Conservation (phyloP, 2,113 vertebrate species). For the Cinclus mexicanus region DNA sequence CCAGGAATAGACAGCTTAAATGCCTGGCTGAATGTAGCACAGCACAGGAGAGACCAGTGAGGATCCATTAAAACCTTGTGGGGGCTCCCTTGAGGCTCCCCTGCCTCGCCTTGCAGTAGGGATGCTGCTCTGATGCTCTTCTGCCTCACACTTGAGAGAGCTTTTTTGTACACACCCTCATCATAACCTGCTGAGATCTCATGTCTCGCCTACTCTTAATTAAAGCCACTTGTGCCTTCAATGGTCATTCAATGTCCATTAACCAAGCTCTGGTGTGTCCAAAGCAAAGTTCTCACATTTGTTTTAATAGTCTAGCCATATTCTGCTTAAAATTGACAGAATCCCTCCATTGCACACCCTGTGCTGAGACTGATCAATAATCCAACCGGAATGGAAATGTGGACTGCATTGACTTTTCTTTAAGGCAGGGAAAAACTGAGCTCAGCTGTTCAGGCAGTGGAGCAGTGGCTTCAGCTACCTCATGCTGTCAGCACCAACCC, state of each 20-base stretch:
- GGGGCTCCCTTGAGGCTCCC: neutral
- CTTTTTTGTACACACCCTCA: neutral
- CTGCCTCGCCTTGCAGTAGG: neutral
- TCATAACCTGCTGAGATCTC: neutral
- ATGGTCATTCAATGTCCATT: neutral
- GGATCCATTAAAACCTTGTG: neutral
- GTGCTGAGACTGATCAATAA: rapidly evolving
- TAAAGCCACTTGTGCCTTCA: neutral
- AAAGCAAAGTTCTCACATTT: neutral
- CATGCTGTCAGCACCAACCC: neutral
- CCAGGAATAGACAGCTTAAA: neutral
- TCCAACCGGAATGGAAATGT: neutral
- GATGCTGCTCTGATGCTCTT: neutral
- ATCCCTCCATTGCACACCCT: neutral
- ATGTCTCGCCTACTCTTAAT: neutral
- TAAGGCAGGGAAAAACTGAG: neutral
- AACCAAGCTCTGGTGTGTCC: neutral
- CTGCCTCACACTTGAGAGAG: neutral
- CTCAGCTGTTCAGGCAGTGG: neutral
- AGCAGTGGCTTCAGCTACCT: neutral
- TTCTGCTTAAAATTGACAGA: neutral
- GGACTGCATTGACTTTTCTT: neutral
- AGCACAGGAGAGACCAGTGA: neutral
- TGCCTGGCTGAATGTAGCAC: neutral
- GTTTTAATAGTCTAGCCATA: neutral